Conservation (phyloP, 2,888 invertebrate species). For the Bimastos eiseni region DNA sequence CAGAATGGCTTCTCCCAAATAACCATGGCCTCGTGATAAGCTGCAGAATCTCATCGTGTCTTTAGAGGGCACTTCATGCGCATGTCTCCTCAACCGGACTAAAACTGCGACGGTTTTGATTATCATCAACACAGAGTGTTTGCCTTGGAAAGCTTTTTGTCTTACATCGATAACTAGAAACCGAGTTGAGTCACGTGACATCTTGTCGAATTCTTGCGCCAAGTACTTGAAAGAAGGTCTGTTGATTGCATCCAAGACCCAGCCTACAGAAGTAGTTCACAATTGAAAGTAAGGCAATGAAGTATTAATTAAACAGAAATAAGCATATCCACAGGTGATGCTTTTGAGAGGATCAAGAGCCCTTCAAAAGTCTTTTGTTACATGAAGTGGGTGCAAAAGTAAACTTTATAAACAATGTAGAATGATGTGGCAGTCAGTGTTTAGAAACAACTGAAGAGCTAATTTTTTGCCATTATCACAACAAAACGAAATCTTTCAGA, state of each 20-base stretch:
- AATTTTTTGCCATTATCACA: neutral
- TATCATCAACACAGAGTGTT: neutral
- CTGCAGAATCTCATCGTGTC: no score
- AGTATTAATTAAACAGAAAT: neutral
- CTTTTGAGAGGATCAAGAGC: neutral
- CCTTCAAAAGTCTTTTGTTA: neutral
- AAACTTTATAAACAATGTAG: neutral
- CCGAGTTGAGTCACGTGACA: conserved; percentile 91
- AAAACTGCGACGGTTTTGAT: neutral
- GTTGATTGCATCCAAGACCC: conserved; percentile 94
- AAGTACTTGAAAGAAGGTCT: conserved; percentile 91
- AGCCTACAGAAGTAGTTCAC: conserved; percentile 66
- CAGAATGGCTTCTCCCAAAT: neutral
- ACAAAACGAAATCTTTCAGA: no score
- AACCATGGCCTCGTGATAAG: no score
- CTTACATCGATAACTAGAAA: conserved; percentile 78
- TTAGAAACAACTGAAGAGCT: neutral
- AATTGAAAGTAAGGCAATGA: conserved; percentile 62
- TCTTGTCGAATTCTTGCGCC: conserved; percentile 89
- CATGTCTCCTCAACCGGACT: neutral
- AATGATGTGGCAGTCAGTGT: neutral
- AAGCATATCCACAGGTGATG: neutral
- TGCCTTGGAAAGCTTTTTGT: neutral
- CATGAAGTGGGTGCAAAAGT: neutral
- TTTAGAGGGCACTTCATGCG: neutral